phyloP scores from a whole-genome alignment of 2,797 vertebrate species.

The Tokudaia muenninki region DNA sequence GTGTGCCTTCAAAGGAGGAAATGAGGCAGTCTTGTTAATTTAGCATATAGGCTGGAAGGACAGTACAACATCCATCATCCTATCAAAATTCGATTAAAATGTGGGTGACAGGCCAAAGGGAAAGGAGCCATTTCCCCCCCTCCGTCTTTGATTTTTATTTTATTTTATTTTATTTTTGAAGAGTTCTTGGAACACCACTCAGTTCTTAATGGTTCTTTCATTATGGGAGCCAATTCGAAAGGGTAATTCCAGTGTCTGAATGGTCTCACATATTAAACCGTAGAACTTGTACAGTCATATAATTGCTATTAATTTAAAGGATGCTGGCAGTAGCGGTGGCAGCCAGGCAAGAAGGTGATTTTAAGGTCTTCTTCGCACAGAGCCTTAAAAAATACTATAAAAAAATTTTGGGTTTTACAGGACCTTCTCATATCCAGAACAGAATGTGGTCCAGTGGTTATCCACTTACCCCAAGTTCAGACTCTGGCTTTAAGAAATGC shows the following conservation, averaged over 20 bases:
- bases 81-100: slow-evolving; percentile 90
- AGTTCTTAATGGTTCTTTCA: slow-evolving; percentile 88
- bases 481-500: slow-evolving; percentile 74
- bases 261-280: slow-evolving; percentile 83
- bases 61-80: slow-evolving; percentile 90
- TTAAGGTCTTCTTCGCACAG: slow-evolving; percentile 64
- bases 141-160: background rate
- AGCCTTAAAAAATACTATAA: background rate
- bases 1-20: slow-evolving; percentile 86
- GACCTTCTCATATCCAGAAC: slow-evolving; percentile 27
- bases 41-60: slow-evolving; percentile 90
- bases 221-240: slow-evolving; percentile 86
- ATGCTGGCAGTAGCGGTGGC: slow-evolving; percentile 54
- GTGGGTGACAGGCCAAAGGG: slow-evolving; percentile 86
- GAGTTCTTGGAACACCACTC: slow-evolving; percentile 86
- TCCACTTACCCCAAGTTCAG: slow-evolving; percentile 65
- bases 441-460: background rate
- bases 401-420: background rate
- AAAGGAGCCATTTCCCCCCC: slow-evolving; percentile 70
- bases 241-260: slow-evolving; percentile 84
- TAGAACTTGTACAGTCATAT: slow-evolving; percentile 77
- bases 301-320: slow-evolving; percentile 81
- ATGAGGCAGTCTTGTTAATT: slow-evolving; percentile 91
- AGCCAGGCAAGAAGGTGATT: slow-evolving; percentile 69
- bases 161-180: slow-evolving; percentile 73